Conservation (phyloP, 1,140 invertebrate species). For the Orchesella cincta region DNA sequence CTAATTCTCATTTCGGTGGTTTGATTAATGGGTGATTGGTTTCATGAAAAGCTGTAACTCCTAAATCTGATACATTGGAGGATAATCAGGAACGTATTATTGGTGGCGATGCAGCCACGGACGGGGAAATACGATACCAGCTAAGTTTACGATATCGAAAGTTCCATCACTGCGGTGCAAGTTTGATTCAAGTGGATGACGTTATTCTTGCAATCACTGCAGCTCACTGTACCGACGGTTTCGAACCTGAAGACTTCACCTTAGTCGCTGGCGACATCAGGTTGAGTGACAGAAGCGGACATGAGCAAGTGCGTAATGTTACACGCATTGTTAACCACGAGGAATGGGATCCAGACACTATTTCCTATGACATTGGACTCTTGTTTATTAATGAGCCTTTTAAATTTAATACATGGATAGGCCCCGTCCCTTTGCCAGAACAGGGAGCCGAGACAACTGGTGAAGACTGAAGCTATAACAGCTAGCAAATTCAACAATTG, state of each 20-base stretch:
- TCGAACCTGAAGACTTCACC: not conserved
- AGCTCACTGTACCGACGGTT: constrained; percentile 5
- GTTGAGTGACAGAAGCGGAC: not conserved
- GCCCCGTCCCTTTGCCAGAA: not conserved
- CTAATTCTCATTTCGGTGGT: too few species aligned
- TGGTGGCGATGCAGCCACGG: not conserved
- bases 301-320: not conserved
- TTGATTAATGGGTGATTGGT: too few species aligned
- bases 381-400: constrained; percentile 1
- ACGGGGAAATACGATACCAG: not conserved
- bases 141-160: not conserved
- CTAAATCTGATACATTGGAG: too few species aligned
- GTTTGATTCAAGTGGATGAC: not conserved
- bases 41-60: too few species aligned
- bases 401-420: not conserved
- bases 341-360: constrained; percentile 6
- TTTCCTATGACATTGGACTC: constrained; percentile 4
- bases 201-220: not conserved
- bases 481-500: too few species aligned
- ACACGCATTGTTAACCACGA: constrained; percentile 5
- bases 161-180: constrained; percentile 3
- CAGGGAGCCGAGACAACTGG: not conserved
- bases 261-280: not conserved
- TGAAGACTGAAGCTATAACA: not conserved
- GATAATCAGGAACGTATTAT: constrained; percentile 9